Percentiles rank a stretch among this genome's conserved stretches.
These are phyloP conservation scores for Zophobas atratus DNA, from an alignment of 1,140 invertebrate genomes.

Conservation along the genomic window DNA sequence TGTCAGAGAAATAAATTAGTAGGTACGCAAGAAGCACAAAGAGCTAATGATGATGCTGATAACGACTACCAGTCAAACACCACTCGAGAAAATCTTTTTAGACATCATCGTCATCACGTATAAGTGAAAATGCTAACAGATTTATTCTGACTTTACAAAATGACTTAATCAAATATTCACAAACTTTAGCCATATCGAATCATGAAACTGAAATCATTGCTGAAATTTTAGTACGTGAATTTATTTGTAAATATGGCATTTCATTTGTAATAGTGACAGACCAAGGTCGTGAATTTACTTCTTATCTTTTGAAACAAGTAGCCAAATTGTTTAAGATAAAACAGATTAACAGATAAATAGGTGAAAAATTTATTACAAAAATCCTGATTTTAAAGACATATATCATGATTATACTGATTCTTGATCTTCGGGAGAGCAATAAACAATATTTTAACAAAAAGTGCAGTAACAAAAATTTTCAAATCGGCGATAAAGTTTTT, in stretches of 20 bases:
- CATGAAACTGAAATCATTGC: constrained; percentile 62
- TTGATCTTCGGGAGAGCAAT: background rate
- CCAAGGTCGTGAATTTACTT: constrained; percentile 63
- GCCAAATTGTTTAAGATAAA: constrained; percentile 56
- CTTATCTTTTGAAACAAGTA: constrained; percentile 56
- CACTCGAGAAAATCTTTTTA: constrained; percentile 57
- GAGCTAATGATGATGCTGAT: constrained; percentile 57
- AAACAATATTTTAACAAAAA: constrained; percentile 4
- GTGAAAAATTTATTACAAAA: constrained; percentile 39
- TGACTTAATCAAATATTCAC: constrained; percentile 60
- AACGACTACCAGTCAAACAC: constrained; percentile 52
- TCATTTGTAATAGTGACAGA: constrained; percentile 62
- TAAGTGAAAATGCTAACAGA: constrained; percentile 44
- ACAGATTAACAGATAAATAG: constrained; percentile 53
- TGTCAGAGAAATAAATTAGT: constrained; percentile 61
- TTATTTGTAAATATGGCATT: constrained; percentile 61
- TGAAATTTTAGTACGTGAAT: constrained; percentile 49
- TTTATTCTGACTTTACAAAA: constrained; percentile 61
- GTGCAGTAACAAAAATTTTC: background rate
- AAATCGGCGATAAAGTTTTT: too few species aligned
- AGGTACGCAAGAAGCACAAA: constrained; percentile 51
- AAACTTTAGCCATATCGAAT: constrained; percentile 56
- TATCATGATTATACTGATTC: constrained; percentile 36
- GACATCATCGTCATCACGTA: constrained; percentile 60
- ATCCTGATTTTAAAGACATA: constrained; percentile 38